Percentiles rank a stretch among this genome's conserved stretches.
These are phyloP conservation scores for Prorops nasuta DNA, from an alignment of 1,140 invertebrate species.

Conservation along the genomic window DNA sequence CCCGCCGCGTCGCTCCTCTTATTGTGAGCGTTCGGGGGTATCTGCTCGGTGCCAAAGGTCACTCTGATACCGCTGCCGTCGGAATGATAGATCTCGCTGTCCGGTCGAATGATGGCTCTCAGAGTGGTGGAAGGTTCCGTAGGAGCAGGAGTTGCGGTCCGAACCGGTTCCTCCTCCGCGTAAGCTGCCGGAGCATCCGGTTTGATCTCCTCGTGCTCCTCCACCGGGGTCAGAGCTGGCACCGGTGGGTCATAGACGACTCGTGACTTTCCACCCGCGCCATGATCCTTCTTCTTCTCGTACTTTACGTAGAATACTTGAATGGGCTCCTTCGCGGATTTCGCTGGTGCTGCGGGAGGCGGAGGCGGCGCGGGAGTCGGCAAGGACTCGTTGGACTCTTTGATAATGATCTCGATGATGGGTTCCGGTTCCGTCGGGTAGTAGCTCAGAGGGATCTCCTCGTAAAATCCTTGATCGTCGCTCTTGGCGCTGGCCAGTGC, in stretches of 20 bases:
- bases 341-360: constrained; percentile 55
- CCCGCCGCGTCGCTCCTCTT: constrained; percentile 49
- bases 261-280: constrained; percentile 61
- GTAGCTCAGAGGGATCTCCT: constrained; percentile 53
- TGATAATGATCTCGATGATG: constrained; percentile 88
- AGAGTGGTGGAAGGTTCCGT: constrained; percentile 68
- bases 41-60: constrained; percentile 68
- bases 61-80: constrained; percentile 72
- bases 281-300: constrained; percentile 67
- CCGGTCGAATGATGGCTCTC: constrained; percentile 78
- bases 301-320: constrained; percentile 90
- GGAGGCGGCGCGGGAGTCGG: constrained; percentile 64
- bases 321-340: constrained; percentile 75
- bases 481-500: constrained; percentile 55
- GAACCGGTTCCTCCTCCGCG: constrained; percentile 50
- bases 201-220: constrained; percentile 61
- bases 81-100: constrained; percentile 74
- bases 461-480: constrained; percentile 53
- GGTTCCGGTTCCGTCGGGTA: constrained; percentile 80
- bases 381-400: constrained; percentile 80
- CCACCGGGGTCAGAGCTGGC: constrained; percentile 67
- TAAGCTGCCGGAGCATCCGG: constrained; percentile 47
- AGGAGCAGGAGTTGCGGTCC: constrained; percentile 26
- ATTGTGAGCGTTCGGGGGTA: constrained; percentile 52
- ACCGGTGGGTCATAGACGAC: constrained; percentile 76